A percentile compares a stretch with the other conserved stretches of the same genome.
Conservation (phyloP, 1,140 invertebrate genomes). For the Papilio polytes region DNA sequence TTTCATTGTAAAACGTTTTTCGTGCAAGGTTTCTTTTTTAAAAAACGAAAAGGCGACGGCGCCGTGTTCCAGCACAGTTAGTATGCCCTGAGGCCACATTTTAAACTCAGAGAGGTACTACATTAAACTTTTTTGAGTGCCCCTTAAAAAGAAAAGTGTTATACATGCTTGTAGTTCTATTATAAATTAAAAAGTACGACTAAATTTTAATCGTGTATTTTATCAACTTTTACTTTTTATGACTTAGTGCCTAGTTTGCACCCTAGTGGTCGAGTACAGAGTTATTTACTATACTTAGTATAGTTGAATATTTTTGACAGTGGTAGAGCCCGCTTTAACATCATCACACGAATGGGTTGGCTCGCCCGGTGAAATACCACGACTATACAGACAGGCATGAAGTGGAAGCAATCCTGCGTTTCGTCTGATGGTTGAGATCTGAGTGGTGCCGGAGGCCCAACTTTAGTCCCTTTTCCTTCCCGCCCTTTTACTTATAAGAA, state of each 20-base stretch:
- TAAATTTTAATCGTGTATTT: conserved; percentile 1
- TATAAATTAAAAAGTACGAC: background rate
- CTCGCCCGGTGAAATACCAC: no score
- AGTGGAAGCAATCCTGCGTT: no score
- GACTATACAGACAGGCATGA: no score
- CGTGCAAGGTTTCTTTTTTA: conserved; percentile 1
- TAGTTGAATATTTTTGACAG: no score
- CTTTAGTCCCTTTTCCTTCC: no score
- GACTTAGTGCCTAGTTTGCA: background rate
- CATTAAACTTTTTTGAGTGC: conserved; percentile 41
- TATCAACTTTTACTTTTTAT: background rate
- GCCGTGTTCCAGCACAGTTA: conserved; percentile 34
- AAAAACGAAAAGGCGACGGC: conserved; percentile 29
- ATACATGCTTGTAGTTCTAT: conserved; percentile 28
- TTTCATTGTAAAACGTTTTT: conserved; percentile 32
- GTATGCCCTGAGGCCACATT: conserved; percentile 39
- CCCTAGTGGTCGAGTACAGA: no score
- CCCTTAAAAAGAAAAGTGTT: conserved; percentile 34
- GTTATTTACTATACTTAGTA: no score
- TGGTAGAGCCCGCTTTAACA: no score
- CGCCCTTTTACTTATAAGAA: no score
- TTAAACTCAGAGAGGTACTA: conserved; percentile 39
- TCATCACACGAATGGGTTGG: no score
- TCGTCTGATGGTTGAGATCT: no score
- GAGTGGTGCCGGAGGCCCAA: no score